Evolutionary conservation across 2,888 invertebrate species (phyloP), one percentile per base, ranked within the genome.

Genomic region (Rhagium mordax): DNA sequence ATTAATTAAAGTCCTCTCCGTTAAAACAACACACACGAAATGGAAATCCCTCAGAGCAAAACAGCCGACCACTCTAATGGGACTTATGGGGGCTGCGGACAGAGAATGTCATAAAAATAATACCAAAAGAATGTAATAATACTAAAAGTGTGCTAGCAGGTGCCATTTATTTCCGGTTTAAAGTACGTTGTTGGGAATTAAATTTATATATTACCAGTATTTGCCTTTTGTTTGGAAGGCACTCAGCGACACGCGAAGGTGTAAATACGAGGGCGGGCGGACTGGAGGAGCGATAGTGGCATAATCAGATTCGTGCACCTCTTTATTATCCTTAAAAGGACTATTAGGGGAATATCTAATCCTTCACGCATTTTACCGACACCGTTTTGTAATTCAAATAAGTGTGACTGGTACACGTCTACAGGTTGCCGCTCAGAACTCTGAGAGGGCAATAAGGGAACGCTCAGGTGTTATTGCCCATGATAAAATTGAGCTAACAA

Each of bases 31-130:
- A 29, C 53, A 65, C 53, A 53, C 20, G 53, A 53, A 53, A 29
- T 53, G 29, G 15, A 65, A 65, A 53, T 53, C 53, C 48, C 51
- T 24, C 33, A 4, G 29, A 49, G 64, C 51, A 27, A 64, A 49
- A 49, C 64, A 49, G 18, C 27, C 53, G 18, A 53, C 21, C 47
- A 24, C 8, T 15, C 51, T 67, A 71, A 72, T 55, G 66, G 51
- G 48, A 47, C 70, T 60, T 65, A 16, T 68, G 68, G 48, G 61
- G 61, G 16, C 55, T 51, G 68, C 33, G 68, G 60, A 16, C 59
- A 24, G 29, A 13, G 24, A 49, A 21, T 15, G 51, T 47, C 68
- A 69, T 60, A 69, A 69, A 69, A 69, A 69, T 69, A 65, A 69
- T 69, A 69, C 18, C 61, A 47, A 69, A 51, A 61, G 51, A 49